Evolutionary conservation across 2,888 invertebrate species (phyloP), one percentile per base, ranked within the genome.

Genomic region (Tetrapedia diversipes): DNA sequence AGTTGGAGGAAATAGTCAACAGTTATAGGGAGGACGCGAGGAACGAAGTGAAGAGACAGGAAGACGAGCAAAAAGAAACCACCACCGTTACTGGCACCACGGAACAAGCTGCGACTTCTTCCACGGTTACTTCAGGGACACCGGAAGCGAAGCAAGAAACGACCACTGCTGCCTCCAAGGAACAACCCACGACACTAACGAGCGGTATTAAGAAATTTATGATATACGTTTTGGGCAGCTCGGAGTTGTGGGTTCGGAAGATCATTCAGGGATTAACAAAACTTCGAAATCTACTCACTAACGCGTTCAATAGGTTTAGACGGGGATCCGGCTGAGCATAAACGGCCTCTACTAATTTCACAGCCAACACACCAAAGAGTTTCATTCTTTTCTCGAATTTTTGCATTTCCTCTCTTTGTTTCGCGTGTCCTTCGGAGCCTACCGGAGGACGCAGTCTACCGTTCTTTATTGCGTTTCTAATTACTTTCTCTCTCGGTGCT

Each of bases 11-110:
- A 68, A 89, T 92, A 16, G 75, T 91, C 19, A 86, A 79, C 41
- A 79, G 86, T 2, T 90, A 90, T 66, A 88, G 88, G 19, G 87
- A 91, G n/a, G 89, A 89, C 27, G 67, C 88, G n/a, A 91, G 87
- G 66, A 91, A 91, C 72, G 92, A 92, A 65, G 90, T 91, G 4
- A 92, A 92, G 67, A 87, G 90, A n/a, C 91, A 91, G 59, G 82
- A 90, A 63, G 82, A 82, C 4, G 65, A 76, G 27, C 51, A 72
- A 19, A 57, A n/a, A 72, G 66, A 59, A 11, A 61, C 60, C 2
- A 80, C 68, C 27, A 81, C 60, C 29, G 80, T 75, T 1, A 47
- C 49, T 22, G 45, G 22, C 39, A 22, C 61, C 0, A 53, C 45
- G 14, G 34, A 65, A 34, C 56, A 45, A 16, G 34, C 49, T 49